Base-by-base conservation (phyloP, 2,797 vertebrate species). In the Carduelis carduelis region DNA sequence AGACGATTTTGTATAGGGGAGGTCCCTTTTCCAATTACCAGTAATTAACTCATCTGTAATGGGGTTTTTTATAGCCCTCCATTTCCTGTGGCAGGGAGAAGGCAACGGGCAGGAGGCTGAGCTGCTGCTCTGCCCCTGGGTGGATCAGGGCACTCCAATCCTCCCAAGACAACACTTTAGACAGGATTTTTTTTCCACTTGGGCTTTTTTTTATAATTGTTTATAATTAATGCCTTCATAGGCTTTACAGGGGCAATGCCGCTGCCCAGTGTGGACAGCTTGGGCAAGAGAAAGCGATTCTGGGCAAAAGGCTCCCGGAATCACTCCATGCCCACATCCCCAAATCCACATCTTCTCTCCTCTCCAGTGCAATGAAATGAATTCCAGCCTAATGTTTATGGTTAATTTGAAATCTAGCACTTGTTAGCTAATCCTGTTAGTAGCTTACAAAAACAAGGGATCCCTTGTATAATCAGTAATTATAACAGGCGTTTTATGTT, bases 401-500 rank as follows among this genome's bases (percentile, higher is more conserved):
- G 95, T 94, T 98, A 95, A 97, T 98, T 98, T 97, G 96, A 95
- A 97, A 95, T 91, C 97, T 34, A 92, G 81, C 96, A 87, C 89
- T 96, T 93, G 97, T 96, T 95, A 94, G 92, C 87, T 97, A 97
- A 98, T 97, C 96, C 97, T 95, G 97, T 98, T 97, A 97, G 96
- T 89, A 92, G 93, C 95, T 91, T 77, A 94, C 69, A 16, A 97
- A 97, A 97, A 97, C 92, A 95, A 97, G 91, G 81, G 84, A 78
- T 70, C 79, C 64, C 93, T 88, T 70, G 90, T 94, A 76, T 68
- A 84, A 50, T 89, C 94, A 20, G 77, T 79, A 49, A 89, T 86
- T 96, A 90, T 95, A 97, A 97, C 86, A 95, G 82, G 96, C 96
- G 35, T 95, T 97, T 93, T 97, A 93, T 89, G 97, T 97, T 96